These are phyloP conservation scores for Platerodrilus igneus DNA, from an alignment of 2,888 invertebrate species.

Conservation along the genomic window DNA sequence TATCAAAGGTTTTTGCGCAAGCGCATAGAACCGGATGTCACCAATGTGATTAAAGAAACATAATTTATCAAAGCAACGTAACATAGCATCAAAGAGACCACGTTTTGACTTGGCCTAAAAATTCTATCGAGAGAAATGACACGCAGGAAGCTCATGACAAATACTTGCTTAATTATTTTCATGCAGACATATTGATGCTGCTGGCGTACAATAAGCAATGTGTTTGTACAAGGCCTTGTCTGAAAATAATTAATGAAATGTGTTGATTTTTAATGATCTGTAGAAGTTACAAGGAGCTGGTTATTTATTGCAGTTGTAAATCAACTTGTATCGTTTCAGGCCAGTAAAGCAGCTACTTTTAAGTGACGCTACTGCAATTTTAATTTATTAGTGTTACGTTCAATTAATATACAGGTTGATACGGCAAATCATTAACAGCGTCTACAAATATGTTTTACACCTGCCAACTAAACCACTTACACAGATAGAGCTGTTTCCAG, in stretches of 20 bases:
- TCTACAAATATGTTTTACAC: too few species aligned
- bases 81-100: conserved; percentile 46
- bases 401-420: too few species aligned
- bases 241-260: conserved; percentile 39
- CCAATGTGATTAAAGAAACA: conserved; percentile 43
- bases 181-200: conserved; percentile 44
- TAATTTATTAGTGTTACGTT: too few species aligned
- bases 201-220: conserved; percentile 27
- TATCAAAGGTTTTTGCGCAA: conserved; percentile 14
- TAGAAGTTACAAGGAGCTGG: conserved; percentile 35
- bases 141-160: conserved; percentile 47
- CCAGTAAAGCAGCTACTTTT: too few species aligned
- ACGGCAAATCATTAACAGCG: too few species aligned
- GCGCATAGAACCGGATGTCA: conserved; percentile 41
- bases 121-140: conserved; percentile 45
- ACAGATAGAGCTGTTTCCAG: too few species aligned
- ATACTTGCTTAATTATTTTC: conserved; percentile 49
- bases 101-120: conserved; percentile 44
- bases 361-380: too few species aligned
- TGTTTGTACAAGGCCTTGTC: conserved; percentile 22
- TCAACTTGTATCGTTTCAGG: too few species aligned
- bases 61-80: conserved; percentile 47
- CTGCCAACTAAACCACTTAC: too few species aligned
- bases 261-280: conserved; percentile 35
- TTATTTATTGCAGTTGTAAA: conserved; percentile 41